phyloP scores from a whole-genome alignment of 2,888 invertebrate species.

The Punctoribates punctum region DNA sequence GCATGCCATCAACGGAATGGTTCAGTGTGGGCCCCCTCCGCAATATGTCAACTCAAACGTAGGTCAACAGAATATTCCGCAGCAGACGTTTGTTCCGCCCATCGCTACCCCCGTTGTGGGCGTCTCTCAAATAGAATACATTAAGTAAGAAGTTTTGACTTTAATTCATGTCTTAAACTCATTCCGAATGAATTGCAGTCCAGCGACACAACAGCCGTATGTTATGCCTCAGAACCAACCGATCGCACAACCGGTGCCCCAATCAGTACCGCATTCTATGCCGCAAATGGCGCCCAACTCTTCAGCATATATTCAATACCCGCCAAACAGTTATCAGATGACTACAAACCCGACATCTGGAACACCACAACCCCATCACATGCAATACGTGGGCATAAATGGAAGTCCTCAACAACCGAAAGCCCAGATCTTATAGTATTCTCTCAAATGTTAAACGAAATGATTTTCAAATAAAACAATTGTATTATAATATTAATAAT shows the following conservation, averaged over 20 bases:
- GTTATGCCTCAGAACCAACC: background rate
- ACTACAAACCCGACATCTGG: background rate
- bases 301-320: background rate
- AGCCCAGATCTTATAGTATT: constrained; percentile 8
- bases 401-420: background rate
- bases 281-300: background rate
- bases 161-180: background rate
- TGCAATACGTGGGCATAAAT: background rate
- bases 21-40: background rate
- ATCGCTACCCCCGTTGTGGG: background rate
- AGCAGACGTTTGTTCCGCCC: constrained; percentile 1
- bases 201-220: background rate
- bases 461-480: background rate
- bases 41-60: background rate
- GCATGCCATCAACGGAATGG: background rate
- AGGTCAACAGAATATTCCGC: constrained; percentile 17
- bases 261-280: background rate
- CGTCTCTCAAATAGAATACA: constrained; percentile 8
- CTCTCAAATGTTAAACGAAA: background rate
- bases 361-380: background rate
- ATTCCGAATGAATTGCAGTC: background rate
- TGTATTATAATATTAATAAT: background rate
- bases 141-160: background rate
- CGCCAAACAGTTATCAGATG: background rate
- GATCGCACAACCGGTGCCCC: background rate